These are phyloP conservation scores for Odontomyia ornata DNA, from an alignment of 2,888 invertebrate species.

Conservation along the genomic window DNA sequence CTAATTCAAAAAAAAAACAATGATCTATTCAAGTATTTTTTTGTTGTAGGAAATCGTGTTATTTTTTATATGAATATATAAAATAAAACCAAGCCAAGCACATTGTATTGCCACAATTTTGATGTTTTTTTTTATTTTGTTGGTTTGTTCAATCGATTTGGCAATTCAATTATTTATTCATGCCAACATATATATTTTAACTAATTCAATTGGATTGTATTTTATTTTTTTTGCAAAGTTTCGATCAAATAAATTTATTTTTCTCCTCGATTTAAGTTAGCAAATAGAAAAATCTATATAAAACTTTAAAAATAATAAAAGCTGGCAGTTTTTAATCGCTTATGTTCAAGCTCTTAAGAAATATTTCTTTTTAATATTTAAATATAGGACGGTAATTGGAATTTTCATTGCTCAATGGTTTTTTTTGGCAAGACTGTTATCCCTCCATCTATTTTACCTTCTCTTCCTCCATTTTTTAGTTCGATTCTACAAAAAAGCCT, in stretches of 20 bases:
- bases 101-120: neutral
- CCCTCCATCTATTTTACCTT: neutral
- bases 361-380: slow-evolving; percentile 29
- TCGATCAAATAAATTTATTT: neutral
- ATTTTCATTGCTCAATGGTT: slow-evolving; percentile 42
- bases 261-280: neutral
- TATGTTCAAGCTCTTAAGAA: slow-evolving; percentile 37
- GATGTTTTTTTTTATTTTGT: slow-evolving; percentile 31
- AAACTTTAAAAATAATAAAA: slow-evolving; percentile 36
- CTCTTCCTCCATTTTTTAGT: neutral
- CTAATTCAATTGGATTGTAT: neutral
- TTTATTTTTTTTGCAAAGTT: neutral
- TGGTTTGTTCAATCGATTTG: neutral
- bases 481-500: neutral
- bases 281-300: slow-evolving; percentile 42
- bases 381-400: slow-evolving; percentile 46
- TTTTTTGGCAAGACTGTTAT: slow-evolving; percentile 7
- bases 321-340: slow-evolving; percentile 37
- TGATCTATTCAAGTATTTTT: neutral
- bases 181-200: neutral
- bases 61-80: slow-evolving; percentile 5
- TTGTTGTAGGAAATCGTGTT: slow-evolving; percentile 34
- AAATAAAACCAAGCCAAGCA: slow-evolving; percentile 36
- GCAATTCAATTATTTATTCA: neutral
- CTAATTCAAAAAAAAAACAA: slow-evolving; percentile 19